Conservation (phyloP, 2,888 invertebrate species). For the Scaptomyza caliginosa region DNA sequence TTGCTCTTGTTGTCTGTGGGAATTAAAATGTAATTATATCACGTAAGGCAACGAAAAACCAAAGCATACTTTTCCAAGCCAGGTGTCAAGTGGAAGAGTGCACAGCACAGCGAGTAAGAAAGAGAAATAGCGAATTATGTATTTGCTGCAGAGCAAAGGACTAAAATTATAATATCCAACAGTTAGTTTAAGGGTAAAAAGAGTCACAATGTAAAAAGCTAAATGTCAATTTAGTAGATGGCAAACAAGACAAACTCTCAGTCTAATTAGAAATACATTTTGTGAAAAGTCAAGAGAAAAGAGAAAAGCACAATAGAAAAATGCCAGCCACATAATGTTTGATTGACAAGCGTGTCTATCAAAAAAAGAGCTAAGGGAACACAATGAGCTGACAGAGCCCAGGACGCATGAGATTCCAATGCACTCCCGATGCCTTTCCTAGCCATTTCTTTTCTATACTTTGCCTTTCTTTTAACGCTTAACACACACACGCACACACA, state of each 20-base stretch:
- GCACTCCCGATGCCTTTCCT: constrained; percentile 10
- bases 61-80: constrained; percentile 45
- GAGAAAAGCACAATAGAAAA: constrained; percentile 55
- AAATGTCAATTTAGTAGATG: constrained; percentile 39
- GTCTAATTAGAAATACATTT: constrained; percentile 53
- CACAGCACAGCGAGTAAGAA: background rate
- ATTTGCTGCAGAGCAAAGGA: background rate
- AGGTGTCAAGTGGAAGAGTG: constrained; percentile 36
- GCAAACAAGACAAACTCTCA: constrained; percentile 18
- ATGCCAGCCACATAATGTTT: constrained; percentile 57
- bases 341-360: constrained; percentile 78
- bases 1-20: constrained; percentile 56
- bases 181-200: too few species aligned
- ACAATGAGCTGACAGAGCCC: constrained; percentile 56
- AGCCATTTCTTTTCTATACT: background rate
- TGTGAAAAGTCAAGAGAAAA: constrained; percentile 32
- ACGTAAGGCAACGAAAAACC: constrained; percentile 43
- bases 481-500: background rate
- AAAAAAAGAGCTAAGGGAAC: constrained; percentile 12
- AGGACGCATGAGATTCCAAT: constrained; percentile 16
- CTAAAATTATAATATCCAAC: too few species aligned
- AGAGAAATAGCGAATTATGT: background rate
- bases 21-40: constrained; percentile 79
- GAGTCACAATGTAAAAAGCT: too few species aligned
- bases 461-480: too few species aligned